Evolutionary conservation across 2,888 invertebrate genomes (phyloP), one percentile per base, ranked within the genome.

Genomic region (Antitype chi): DNA sequence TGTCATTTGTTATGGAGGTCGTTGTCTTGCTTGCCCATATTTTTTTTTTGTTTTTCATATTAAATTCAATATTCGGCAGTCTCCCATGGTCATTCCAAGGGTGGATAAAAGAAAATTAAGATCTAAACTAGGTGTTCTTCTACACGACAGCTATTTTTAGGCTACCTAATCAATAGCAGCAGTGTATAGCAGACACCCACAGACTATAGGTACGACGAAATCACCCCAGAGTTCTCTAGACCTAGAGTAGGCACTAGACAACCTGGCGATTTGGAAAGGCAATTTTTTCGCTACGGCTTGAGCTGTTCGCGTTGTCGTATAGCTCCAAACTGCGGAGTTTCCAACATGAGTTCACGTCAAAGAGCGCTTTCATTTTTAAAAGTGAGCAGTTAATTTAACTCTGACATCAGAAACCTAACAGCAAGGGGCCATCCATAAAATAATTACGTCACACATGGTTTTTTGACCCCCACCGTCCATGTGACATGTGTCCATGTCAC

Each of bases 31-130:
- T 47, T 13, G n/a, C 13, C n/a, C 8, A 38, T 6, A 38, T 38
- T 38, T 38, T 38, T 8, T 8, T 38, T 2, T 38, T 38, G 38
- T 8, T 38, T 8, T 38, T 8, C 38, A 38, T n/a, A n/a, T n/a
- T n/a, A n/a, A n/a, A n/a, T n/a, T n/a, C n/a, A n/a, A 38, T 38
- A 64, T 71, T 64, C 43, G 53, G 23, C 53, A 72, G 9, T 15
- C 13, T 2, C 25, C 1, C 2, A 47, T 9, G n/a, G 17, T 9
- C 17, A 25, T 59, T 28, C 17, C 8, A 38, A 8, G 8, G 3
- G 17, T 25, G 15, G 17, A 57, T 57, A 17, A 59, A 3, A 59
- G 25, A 17, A 8, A 25, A 28, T 59, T 25, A 17, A 4, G 59
- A 9, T 9, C 25, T 17, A 17, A 52, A 20, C 52, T 3, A 23